Evolutionary conservation across 2,797 vertebrate species (phyloP).

Genomic region (Chloroceryle inda): DNA sequence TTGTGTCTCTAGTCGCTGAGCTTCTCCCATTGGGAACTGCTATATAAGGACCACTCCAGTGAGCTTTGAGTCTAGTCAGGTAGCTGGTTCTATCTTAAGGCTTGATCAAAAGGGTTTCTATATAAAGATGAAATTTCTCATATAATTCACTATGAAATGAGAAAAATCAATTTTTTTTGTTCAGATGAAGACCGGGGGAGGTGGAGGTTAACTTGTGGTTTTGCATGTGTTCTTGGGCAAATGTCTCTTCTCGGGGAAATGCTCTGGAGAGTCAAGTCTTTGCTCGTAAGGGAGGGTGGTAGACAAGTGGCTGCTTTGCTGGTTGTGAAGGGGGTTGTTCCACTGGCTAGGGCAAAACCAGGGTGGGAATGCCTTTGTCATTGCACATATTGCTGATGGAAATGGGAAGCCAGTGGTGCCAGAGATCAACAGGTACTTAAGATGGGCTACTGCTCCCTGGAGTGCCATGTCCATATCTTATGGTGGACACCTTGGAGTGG

Average conservation of each 20-base stretch:
- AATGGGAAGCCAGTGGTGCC: background rate
- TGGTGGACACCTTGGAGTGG: rapidly evolving
- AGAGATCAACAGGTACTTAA: background rate
- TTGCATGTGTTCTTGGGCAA: background rate
- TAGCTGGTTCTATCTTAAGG: background rate
- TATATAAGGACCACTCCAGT: background rate
- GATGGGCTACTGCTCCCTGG: background rate
- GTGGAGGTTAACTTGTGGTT: background rate
- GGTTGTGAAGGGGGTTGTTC: background rate
- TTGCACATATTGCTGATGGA: background rate
- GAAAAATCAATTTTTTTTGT: background rate
- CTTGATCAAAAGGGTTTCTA: background rate
- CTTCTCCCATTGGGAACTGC: rapidly evolving
- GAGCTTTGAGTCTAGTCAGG: background rate
- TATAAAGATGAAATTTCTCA: background rate
- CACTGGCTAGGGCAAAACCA: background rate
- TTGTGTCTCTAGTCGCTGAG: background rate
- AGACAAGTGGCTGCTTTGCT: background rate
- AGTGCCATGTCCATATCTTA: rapidly evolving
- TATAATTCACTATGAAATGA: background rate
- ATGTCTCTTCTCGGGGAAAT: background rate
- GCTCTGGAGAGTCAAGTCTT: rapidly evolving
- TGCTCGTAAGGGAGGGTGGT: background rate
- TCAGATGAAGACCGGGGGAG: background rate
- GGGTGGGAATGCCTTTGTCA: background rate